Evolutionary conservation across 1,140 invertebrate genomes (phyloP), one percentile per base, ranked within the genome.

Genomic region (Scaptomyza graminum): DNA sequence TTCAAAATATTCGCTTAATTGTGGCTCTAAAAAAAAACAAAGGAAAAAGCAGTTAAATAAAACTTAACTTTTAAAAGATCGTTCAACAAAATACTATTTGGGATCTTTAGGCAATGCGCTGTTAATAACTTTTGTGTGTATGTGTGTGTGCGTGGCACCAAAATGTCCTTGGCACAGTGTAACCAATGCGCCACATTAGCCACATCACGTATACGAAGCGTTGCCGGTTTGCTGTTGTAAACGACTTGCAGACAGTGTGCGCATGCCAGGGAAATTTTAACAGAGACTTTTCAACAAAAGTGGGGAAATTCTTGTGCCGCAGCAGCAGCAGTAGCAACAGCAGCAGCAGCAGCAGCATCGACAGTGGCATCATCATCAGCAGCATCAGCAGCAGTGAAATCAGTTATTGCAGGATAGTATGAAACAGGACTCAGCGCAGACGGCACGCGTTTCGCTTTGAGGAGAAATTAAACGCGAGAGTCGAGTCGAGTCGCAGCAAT

Each of bases 361-460:
- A 11, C 54, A 61, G 11, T 46, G 57, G 22, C 50, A 65, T 18
- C 56, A 44, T 39, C 68, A 74, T 18, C 64, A 60, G 25, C 34
- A 61, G 52, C 63, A 50, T 22, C 31, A 56, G 18, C 28, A 34
- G 22, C 47, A 64, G 59, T 59, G 56, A 9, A 51, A 56, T 47
- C 68, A 60, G 43, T 34, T 60, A 15, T 52, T 59, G 54, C 52
- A 66, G 57, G 13, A 74, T 57, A 85, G 82, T 85, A 85, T 85
- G 82, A 85, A 85, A 85, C 82, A 85, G 82, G 82, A 85, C 82
- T 85, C 82, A 85, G 82, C 78, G 82, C 82, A 87, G 82, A 85
- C 82, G 82, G 82, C 82, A 85, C 82, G 82, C 78, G 82, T 85
- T 85, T 76, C 74, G 79, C 66, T 72, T 78, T 50, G 64, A 74